A percentile compares a stretch with the other conserved stretches of the same genome.
Conservation (phyloP, 2,888 invertebrate genomes). For the Branchinecta sandiegonensis region DNA sequence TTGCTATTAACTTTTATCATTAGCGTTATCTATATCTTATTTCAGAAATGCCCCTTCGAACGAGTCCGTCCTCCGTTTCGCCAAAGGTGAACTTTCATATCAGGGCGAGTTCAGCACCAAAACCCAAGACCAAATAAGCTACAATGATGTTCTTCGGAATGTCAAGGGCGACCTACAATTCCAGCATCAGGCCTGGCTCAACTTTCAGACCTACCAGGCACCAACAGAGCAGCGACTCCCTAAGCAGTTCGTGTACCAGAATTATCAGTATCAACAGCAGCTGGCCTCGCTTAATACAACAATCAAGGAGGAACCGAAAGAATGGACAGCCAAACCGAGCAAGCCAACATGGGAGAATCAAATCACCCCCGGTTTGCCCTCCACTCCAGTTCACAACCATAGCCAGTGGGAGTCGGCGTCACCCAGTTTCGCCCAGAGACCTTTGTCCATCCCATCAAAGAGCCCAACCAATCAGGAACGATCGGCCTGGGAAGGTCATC, state of each 20-base stretch:
- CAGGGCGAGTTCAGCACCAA: background rate
- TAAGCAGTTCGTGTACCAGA: constrained; percentile 8
- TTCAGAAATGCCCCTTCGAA: background rate
- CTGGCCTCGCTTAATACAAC: background rate
- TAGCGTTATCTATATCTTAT: background rate
- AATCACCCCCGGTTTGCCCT: background rate
- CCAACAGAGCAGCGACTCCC: background rate
- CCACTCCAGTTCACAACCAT: background rate
- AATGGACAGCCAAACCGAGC: background rate
- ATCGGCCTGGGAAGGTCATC: background rate
- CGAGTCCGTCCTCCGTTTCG: background rate
- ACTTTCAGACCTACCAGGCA: constrained; percentile 7
- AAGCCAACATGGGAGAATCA: constrained; percentile 5
- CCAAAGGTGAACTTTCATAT: background rate
- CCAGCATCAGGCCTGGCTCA: background rate
- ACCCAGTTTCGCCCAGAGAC: background rate
- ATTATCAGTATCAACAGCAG: constrained; percentile 3
- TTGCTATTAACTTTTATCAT: no score
- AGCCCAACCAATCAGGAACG: background rate
- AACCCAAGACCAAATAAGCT: background rate
- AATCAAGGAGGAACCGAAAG: constrained; percentile 3
- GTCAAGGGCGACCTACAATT: background rate
- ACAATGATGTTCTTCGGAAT: background rate
- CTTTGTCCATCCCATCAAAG: background rate
- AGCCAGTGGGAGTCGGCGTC: background rate